Evolutionary conservation across 2,888 invertebrate genomes (phyloP).

Genomic region (Autographa gamma): DNA sequence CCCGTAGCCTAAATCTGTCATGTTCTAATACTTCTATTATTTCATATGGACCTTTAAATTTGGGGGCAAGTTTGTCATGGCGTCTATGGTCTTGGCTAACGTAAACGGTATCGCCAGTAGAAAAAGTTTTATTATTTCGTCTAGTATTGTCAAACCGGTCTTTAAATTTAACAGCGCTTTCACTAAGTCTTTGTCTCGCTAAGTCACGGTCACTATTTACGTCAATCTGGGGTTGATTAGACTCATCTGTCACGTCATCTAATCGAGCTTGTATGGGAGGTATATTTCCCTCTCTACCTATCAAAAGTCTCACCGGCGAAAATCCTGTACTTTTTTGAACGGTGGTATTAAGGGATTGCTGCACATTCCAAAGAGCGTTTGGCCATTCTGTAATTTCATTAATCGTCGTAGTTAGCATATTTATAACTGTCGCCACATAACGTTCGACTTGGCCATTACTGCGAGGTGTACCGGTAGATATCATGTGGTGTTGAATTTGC

Average conservation of each 20-base stretch:
- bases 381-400: neutral
- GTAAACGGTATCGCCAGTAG: constrained; percentile 31
- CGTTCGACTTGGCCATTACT: constrained; percentile 44
- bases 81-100: constrained; percentile 14
- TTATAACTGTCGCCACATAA: constrained; percentile 32
- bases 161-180: neutral
- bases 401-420: neutral
- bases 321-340: constrained; percentile 54
- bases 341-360: constrained; percentile 19
- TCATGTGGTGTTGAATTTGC: constrained; percentile 39
- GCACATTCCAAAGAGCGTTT: neutral
- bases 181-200: neutral
- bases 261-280: neutral
- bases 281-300: neutral
- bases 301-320: constrained; percentile 36
- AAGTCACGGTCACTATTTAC: neutral
- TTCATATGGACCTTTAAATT: constrained; percentile 44
- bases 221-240: neutral
- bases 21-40: constrained; percentile 9
- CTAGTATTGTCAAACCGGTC: neutral
- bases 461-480: constrained; percentile 41
- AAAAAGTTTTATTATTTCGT: neutral
- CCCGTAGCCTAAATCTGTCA: constrained; percentile 4
- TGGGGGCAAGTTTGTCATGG: constrained; percentile 40
- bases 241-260: neutral